phyloP scores from a whole-genome alignment of 2,797 vertebrate species.

The Sebastes jordani region DNA sequence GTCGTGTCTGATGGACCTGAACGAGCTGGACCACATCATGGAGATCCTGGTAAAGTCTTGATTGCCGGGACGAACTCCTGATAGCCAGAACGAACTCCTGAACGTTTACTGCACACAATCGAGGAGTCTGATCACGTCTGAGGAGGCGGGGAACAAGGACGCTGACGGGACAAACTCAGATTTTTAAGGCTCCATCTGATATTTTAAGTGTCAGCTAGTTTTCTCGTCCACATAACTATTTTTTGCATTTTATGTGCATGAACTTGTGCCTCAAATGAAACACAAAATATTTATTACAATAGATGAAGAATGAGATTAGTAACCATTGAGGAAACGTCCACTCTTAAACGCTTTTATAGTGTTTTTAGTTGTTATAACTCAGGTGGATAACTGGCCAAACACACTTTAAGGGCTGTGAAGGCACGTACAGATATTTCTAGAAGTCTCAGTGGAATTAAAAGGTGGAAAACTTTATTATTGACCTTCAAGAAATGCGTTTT shows the following conservation, averaged over 20 bases:
- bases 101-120: neutral
- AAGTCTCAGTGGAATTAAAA: neutral
- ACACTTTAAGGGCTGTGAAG: neutral
- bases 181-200: constrained; percentile 33
- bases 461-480: neutral
- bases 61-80: constrained; percentile 37
- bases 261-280: constrained; percentile 9
- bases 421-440: neutral
- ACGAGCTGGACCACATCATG: constrained; percentile 91
- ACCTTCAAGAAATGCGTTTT: neutral
- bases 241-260: neutral
- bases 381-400: neutral
- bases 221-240: neutral
- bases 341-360: neutral
- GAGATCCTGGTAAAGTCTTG: constrained; percentile 89
- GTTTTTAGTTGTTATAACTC: neutral
- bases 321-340: neutral
- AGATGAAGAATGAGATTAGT: neutral
- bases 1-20: constrained; percentile 86
- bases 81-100: neutral
- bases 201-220: neutral
- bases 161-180: neutral
- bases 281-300: neutral
- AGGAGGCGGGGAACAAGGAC: neutral
- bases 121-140: neutral